Percentiles rank a stretch among this genome's conserved stretches.
These are phyloP conservation scores for Spilarctia lutea DNA, from an alignment of 2,888 invertebrate genomes.

Conservation along the genomic window DNA sequence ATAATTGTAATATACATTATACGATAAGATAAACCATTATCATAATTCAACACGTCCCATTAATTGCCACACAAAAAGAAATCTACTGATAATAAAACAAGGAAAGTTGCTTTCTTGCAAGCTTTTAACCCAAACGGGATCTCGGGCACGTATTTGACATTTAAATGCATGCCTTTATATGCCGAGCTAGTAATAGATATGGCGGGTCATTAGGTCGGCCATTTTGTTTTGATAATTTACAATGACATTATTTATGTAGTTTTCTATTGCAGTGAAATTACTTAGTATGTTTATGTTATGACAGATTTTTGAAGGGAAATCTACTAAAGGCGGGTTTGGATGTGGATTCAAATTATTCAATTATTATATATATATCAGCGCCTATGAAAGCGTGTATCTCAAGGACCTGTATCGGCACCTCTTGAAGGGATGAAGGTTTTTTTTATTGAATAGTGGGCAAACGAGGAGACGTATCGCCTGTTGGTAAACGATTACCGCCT, in stretches of 20 bases:
- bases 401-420: too few species aligned
- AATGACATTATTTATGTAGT: neutral
- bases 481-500: too few species aligned
- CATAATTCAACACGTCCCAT: neutral
- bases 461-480: too few species aligned
- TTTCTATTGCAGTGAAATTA: neutral
- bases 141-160: neutral
- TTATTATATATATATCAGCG: too few species aligned
- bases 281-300: too few species aligned
- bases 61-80: slow-evolving; percentile 11
- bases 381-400: too few species aligned
- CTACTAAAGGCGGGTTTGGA: too few species aligned
- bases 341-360: too few species aligned
- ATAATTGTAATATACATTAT: too few species aligned
- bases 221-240: neutral
- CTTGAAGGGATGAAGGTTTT: too few species aligned
- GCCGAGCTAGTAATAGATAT: slow-evolving; percentile 1
- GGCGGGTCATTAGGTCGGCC: neutral
- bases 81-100: slow-evolving; percentile 14
- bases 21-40: neutral
- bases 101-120: slow-evolving; percentile 20
- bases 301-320: too few species aligned
- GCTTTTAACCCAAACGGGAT: slow-evolving; percentile 22
- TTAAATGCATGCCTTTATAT: neutral
- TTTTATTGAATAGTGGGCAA: too few species aligned